phyloP scores from a whole-genome alignment of 2,888 invertebrate genomes.

The Acanthosepion esculentum region DNA sequence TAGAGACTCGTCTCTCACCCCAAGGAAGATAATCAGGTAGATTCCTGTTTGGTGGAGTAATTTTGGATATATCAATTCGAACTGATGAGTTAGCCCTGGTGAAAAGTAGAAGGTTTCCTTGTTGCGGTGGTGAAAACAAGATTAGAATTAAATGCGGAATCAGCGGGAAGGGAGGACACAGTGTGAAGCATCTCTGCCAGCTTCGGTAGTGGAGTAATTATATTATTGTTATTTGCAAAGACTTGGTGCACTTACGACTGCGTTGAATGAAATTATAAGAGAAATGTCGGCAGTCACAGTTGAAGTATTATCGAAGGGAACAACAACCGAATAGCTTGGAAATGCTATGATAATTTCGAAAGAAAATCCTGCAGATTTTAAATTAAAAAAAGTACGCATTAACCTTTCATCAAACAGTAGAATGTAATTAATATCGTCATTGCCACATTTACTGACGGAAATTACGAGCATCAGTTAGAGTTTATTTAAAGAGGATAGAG shows the following conservation, averaged over 20 bases:
- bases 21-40: not conserved
- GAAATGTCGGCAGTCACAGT: not conserved
- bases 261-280: not conserved
- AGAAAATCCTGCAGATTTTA: not conserved
- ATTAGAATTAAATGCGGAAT: not conserved
- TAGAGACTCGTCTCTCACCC: not conserved
- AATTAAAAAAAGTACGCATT: not conserved
- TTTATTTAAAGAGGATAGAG: not conserved
- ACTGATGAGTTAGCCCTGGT: slow-evolving; percentile 33
- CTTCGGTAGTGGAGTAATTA: not conserved
- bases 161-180: not conserved
- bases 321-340: not conserved
- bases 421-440: not conserved
- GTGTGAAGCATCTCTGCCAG: not conserved
- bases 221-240: not conserved
- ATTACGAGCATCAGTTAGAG: not conserved
- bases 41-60: not conserved
- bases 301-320: not conserved
- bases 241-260: not conserved
- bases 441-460: not conserved
- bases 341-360: not conserved
- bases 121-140: not conserved
- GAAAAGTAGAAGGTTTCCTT: not conserved
- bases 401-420: not conserved
- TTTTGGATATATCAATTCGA: slow-evolving; percentile 33